Base-by-base conservation (phyloP, 2,113 vertebrate species). In the Oncorhynchus clarkii region DNA sequence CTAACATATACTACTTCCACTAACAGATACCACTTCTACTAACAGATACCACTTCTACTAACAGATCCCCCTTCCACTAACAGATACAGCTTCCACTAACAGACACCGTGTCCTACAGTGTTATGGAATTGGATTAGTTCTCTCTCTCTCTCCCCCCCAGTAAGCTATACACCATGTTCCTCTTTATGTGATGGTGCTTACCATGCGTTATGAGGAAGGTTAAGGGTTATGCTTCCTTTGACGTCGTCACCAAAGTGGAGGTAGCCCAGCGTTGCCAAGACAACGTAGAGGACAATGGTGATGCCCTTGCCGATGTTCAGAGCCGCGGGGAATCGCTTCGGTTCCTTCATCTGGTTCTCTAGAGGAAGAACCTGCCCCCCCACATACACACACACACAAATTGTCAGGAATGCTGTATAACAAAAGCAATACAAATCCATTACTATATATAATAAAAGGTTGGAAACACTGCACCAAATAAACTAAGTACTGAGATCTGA, bases 171-270 rank as follows among this genome's bases (percentile, higher is more conserved):
- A 45, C 39, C 39, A 45, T 45, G 39, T 18, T 18, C 51, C 16
- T 13, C 14, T 54, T 16, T 54, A 16, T 18, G 14, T 2, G 14
- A 29, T 18, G 64, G 78, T 6, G 77, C 92, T 89, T 88, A 97
- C 95, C 95, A 96, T 26, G 81, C 71, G 29, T 95, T 90, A 45
- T 95, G 95, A 8, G 96, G 96, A 72, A 97, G 91, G 86, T 97
- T 97, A 81, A 96, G 90, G 6, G 96, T 97, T 82, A 96, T 95
- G 90, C 96, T 96, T 84, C 93, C 95, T 91, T 95, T 95, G 84
- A 96, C 93, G 67, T 92, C 84, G 34, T 95, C 93, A 18, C 88
- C 94, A 76, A 97, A 96, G 72, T 94, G 90, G 81, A 96, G 90
- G 76, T 96, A 96, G 0, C 96, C 96, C 0, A 96, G 82, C 1